Conservation (phyloP, 2,113 vertebrate species). For the Peromyscus leucopus region DNA sequence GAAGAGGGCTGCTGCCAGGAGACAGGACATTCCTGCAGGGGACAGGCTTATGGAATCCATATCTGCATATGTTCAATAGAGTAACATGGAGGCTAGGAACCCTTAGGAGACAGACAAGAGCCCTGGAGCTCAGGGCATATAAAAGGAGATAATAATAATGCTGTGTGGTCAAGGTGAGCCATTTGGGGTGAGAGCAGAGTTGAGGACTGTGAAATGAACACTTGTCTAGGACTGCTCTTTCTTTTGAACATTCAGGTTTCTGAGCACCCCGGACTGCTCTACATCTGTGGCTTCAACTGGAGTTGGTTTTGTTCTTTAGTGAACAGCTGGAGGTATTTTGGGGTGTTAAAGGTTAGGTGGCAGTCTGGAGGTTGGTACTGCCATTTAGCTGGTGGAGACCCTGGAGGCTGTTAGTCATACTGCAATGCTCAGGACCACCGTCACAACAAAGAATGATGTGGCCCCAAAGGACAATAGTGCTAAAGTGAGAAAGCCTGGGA, state of each 20-base stretch:
- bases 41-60: not conserved
- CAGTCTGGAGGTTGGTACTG: not conserved
- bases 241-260: not conserved
- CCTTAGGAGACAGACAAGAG: not conserved
- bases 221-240: not conserved
- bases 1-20: not conserved
- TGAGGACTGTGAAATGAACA: not conserved
- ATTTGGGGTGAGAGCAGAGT: not conserved
- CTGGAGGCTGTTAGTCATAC: not conserved
- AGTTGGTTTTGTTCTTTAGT: not conserved
- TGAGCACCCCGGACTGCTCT: not conserved
- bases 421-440: not conserved
- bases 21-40: no score
- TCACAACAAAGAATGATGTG: not conserved
- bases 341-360: not conserved
- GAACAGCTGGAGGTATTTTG: not conserved
- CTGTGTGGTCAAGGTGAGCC: not conserved
- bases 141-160: not conserved
- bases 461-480: no score
- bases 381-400: not conserved
- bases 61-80: not conserved
- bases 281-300: not conserved
- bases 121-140: accelerated
- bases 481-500: not conserved
- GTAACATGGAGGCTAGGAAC: not conserved